Percentiles rank a stretch among this genome's conserved stretches.
Conservation (phyloP, 2,797 vertebrate species). For the Melanotaenia parkinsoni region DNA sequence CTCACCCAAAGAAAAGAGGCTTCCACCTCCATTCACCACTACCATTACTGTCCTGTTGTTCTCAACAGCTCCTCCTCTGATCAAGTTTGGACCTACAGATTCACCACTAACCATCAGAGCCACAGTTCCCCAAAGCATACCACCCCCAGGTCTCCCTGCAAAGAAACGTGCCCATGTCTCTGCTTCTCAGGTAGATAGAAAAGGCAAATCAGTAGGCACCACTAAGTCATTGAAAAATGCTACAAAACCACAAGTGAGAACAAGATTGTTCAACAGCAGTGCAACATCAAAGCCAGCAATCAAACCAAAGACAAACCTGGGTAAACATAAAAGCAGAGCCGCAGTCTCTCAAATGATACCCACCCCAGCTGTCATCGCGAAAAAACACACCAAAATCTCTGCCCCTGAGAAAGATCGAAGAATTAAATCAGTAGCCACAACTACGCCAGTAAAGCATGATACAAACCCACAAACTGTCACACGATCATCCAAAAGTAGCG, state of each 20-base stretch:
- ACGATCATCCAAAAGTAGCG: conserved; percentile 35
- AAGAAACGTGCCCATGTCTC: conserved; percentile 27
- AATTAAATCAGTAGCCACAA: conserved; percentile 21
- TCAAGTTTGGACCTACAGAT: conserved; percentile 27
- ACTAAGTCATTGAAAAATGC: conserved; percentile 27
- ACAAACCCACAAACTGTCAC: conserved; percentile 35
- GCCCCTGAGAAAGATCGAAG: not conserved
- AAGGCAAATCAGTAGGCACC: conserved; percentile 32
- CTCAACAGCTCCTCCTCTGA: conserved; percentile 37
- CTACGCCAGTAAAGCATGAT: conserved; percentile 24
- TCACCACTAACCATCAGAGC: conserved; percentile 44
- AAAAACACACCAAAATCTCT: conserved; percentile 25
- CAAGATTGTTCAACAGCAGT: conserved; percentile 36
- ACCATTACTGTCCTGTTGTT: conserved; percentile 16
- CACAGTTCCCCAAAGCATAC: conserved; percentile 63
- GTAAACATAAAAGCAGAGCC: conserved; percentile 28
- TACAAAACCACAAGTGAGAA: conserved; percentile 33
- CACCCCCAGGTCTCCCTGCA: conserved; percentile 44
- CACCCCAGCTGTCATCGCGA: conserved; percentile 37
- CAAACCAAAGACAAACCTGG: conserved; percentile 44
- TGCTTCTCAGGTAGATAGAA: conserved; percentile 15
- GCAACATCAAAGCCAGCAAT: conserved; percentile 31
- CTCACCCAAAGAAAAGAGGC: conserved; percentile 52
- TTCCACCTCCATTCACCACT: conserved; percentile 36
- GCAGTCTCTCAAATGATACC: conserved; percentile 64